Percentiles rank a stretch among this genome's conserved stretches.
phyloP scores from a whole-genome alignment of 2,888 invertebrate species.

The Epiblema foenella region DNA sequence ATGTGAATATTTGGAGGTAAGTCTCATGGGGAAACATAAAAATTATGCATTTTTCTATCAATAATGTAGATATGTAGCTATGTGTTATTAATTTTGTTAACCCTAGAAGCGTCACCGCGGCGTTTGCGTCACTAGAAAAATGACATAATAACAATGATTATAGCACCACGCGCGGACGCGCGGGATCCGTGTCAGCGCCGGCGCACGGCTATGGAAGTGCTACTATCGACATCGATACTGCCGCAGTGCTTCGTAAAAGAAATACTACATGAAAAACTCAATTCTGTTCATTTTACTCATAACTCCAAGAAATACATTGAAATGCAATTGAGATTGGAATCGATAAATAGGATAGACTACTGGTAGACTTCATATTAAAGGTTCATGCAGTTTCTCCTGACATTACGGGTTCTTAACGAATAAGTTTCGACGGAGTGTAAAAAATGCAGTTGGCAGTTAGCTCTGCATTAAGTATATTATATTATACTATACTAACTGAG shows the following conservation, averaged over 20 bases:
- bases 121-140: conserved; percentile 62
- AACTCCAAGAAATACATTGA: background rate
- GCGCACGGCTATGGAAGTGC: conserved; percentile 56
- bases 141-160: conserved; percentile 68
- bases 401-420: too few relatives aligned
- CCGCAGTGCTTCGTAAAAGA: background rate
- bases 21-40: too few relatives aligned
- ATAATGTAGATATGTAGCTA: too few relatives aligned
- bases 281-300: too few relatives aligned
- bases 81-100: background rate
- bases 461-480: too few relatives aligned
- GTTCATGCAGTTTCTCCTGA: too few relatives aligned
- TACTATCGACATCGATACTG: conserved; percentile 13
- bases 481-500: too few relatives aligned
- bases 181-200: conserved; percentile 65
- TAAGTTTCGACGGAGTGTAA: too few relatives aligned
- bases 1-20: too few relatives aligned
- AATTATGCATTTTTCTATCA: too few relatives aligned
- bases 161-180: conserved; percentile 49
- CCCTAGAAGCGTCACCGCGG: conserved; percentile 32
- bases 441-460: too few relatives aligned
- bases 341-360: background rate
- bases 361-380: background rate
- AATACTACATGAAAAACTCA: background rate
- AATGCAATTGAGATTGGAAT: background rate